Evolutionary conservation across 1,140 invertebrate genomes (phyloP).

Genomic region (Euwallacea similis): DNA sequence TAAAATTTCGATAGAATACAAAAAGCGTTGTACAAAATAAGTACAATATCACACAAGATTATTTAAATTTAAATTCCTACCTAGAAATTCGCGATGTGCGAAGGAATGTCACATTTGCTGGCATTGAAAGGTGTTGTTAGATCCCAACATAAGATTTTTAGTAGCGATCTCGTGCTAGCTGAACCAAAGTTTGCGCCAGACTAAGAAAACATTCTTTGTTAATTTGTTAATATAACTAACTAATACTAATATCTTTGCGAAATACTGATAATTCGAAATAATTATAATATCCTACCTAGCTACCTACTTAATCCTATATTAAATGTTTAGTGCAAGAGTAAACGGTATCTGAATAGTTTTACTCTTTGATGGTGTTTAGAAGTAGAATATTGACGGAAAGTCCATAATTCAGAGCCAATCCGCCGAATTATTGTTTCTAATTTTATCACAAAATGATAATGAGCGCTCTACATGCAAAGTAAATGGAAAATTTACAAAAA

Average conservation of each 20-base stretch:
- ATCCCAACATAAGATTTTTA: no score
- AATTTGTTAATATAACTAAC: constrained; percentile 36
- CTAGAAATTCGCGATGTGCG: not conserved
- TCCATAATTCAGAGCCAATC: not conserved
- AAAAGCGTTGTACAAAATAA: constrained; percentile 39
- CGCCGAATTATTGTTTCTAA: constrained; percentile 30
- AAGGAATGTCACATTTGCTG: no score
- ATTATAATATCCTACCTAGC: constrained; percentile 31
- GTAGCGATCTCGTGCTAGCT: no score
- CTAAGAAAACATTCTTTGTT: constrained; percentile 1
- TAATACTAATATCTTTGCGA: constrained; percentile 35
- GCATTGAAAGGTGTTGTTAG: no score
- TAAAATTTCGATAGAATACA: constrained; percentile 38
- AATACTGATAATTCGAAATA: constrained; percentile 36
- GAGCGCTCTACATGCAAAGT: constrained; percentile 33
- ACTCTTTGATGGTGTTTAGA: constrained; percentile 5
- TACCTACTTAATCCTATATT: constrained; percentile 7
- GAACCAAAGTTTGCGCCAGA: no score
- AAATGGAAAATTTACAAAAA: constrained; percentile 34
- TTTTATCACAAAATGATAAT: constrained; percentile 37
- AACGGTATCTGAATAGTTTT: not conserved
- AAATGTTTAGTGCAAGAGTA: constrained; percentile 13
- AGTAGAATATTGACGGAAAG: not conserved
- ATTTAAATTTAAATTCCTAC: constrained; percentile 22
- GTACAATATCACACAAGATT: constrained; percentile 38